Conservation (phyloP, 30 jellyfish, hydroid and myxozoan species). For the Turritopsis rubra region DNA sequence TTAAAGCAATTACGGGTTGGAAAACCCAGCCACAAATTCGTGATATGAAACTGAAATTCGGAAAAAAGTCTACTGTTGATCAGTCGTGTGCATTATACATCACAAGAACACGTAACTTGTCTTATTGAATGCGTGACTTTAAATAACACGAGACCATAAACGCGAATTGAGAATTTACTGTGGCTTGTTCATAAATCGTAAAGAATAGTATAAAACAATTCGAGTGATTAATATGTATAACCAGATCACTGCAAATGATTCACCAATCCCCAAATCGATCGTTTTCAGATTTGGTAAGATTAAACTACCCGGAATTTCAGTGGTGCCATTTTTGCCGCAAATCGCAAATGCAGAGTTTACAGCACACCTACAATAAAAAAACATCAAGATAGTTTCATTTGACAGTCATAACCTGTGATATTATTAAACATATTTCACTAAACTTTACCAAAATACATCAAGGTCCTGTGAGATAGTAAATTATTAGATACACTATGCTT, state of each 20-base stretch:
- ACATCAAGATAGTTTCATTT: background rate
- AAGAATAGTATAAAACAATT: constrained; percentile 4
- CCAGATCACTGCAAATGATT: constrained; percentile 15
- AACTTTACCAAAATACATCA: no score
- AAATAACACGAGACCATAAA: no score
- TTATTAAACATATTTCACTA: no score
- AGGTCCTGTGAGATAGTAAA: no score
- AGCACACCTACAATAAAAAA: constrained; percentile 14
- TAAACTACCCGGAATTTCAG: constrained; percentile 38
- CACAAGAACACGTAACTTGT: no score
- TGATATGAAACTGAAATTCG: no score
- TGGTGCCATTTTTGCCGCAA: constrained; percentile 17
- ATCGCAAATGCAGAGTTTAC: constrained; percentile 17
- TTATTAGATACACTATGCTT: no score
- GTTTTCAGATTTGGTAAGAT: constrained; percentile 11
- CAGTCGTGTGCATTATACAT: no score
- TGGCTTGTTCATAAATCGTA: constrained; percentile 43
- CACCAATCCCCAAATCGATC: constrained; percentile 18
- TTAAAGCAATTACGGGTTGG: no score
- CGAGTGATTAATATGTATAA: constrained; percentile 10
- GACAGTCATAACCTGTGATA: background rate
- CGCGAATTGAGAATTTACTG: background rate
- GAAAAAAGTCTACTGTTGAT: no score
- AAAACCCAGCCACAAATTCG: no score
- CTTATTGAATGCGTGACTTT: no score